Conservation (phyloP, 2,797 vertebrate species). For the Sciurus carolinensis region DNA sequence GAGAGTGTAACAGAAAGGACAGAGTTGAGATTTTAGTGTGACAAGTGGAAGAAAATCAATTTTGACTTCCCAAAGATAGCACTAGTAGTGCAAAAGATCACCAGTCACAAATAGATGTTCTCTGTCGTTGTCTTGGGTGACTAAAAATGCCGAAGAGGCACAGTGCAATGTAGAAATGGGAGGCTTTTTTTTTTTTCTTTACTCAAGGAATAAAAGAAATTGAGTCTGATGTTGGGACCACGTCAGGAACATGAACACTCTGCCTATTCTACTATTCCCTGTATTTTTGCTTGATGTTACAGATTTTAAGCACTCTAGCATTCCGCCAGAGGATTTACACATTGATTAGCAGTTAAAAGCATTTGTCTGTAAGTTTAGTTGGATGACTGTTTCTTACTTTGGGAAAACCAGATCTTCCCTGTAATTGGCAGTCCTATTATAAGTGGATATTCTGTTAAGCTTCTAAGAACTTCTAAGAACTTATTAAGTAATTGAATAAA, state of each 20-base stretch:
- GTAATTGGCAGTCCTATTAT: conserved; percentile 77
- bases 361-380: conserved; percentile 77
- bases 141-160: not conserved
- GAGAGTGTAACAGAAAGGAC: conserved; percentile 73
- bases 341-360: conserved; percentile 80
- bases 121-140: not conserved
- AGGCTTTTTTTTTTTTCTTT: not conserved
- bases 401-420: conserved; percentile 74
- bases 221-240: not conserved
- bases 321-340: conserved; percentile 73
- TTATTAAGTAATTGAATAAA: conserved; percentile 83
- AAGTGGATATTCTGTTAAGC: conserved; percentile 82
- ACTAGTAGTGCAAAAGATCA: conserved; percentile 49
- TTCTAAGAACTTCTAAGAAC: conserved; percentile 84
- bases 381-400: conserved; percentile 68
- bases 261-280: not conserved
- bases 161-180: not conserved
- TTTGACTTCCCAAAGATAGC: conserved; percentile 72
- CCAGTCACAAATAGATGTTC: conserved; percentile 35
- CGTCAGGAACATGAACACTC: not conserved
- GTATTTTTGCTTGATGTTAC: conserved; percentile 46
- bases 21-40: conserved; percentile 72
- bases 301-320: conserved; percentile 24
- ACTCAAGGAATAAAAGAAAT: not conserved
- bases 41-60: conserved; percentile 77